Conservation (phyloP, 2,888 invertebrate species). For the Drosophila melanosoma region DNA sequence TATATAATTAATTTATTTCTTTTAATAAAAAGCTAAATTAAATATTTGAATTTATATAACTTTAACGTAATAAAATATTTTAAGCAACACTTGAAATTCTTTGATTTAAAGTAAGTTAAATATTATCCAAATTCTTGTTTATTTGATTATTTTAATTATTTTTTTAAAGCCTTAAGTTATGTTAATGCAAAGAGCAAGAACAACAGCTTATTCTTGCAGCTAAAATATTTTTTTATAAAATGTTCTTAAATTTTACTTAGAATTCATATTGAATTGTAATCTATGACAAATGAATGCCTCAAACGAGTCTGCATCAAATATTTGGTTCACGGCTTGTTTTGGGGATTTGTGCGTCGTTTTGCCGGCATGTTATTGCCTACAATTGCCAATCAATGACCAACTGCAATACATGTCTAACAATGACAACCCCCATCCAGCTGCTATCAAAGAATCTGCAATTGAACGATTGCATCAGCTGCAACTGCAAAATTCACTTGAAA, state of each 20-base stretch:
- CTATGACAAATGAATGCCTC: not conserved
- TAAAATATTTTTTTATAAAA: not conserved
- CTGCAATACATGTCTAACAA: constrained; percentile 26
- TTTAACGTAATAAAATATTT: not conserved
- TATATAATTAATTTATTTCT: not conserved
- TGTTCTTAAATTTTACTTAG: not conserved
- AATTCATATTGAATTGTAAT: not conserved
- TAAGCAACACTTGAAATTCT: not conserved
- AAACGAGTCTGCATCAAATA: constrained; percentile 16
- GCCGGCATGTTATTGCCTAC: constrained; percentile 44
- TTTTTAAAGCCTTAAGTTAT: not conserved
- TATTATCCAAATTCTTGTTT: not conserved
- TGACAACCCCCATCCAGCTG: not conserved
- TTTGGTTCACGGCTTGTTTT: constrained; percentile 14
- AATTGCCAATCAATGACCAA: constrained; percentile 43
- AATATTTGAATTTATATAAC: not conserved
- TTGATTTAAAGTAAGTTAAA: not conserved
- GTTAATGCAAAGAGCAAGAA: not conserved
- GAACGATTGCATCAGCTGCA: constrained; percentile 45
- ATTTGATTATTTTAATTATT: not conserved
- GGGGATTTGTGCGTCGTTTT: constrained; percentile 22
- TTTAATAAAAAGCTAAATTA: not conserved
- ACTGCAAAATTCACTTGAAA: constrained; percentile 51
- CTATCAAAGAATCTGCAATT: constrained; percentile 6
- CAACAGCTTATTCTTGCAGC: not conserved